Evolutionary conservation across 2,888 invertebrate genomes (phyloP).

Genomic region (Nebria brevicollis): DNA sequence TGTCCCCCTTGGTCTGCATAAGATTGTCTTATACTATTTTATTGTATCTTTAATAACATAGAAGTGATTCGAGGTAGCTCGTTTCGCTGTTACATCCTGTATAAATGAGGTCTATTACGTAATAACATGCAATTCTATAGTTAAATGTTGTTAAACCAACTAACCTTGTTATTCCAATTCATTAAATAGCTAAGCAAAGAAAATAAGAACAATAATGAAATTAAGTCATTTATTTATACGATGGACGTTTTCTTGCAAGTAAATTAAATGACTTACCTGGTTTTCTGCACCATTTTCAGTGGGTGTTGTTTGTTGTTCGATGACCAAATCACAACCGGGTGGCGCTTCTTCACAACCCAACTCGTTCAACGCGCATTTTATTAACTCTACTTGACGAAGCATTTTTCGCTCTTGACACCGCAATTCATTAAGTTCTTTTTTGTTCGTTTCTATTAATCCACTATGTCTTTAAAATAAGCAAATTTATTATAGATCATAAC

Average conservation of each 20-base stretch:
- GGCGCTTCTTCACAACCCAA: slow-evolving; percentile 89
- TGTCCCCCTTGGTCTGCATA: too few relatives aligned
- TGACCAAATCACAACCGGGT: slow-evolving; percentile 80
- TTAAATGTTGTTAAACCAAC: background rate
- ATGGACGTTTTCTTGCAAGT: background rate
- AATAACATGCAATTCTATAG: background rate
- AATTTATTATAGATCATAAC: background rate
- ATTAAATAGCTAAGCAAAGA: too few relatives aligned
- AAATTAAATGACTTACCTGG: slow-evolving; percentile 20
- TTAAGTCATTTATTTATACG: too few relatives aligned
- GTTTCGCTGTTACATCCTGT: too few relatives aligned
- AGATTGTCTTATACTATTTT: too few relatives aligned
- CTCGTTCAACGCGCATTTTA: slow-evolving; percentile 85
- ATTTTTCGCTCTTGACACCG: slow-evolving; percentile 86
- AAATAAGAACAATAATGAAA: too few relatives aligned
- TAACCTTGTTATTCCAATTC: too few relatives aligned
- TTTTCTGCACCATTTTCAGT: slow-evolving; percentile 33
- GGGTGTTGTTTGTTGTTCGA: slow-evolving; percentile 63
- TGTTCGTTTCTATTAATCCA: slow-evolving; percentile 52
- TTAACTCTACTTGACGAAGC: slow-evolving; percentile 83
- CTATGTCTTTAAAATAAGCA: slow-evolving; percentile 8
- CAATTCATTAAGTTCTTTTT: slow-evolving; percentile 80
- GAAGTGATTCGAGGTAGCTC: too few relatives aligned
- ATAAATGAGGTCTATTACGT: too few relatives aligned
- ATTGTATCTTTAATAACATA: too few relatives aligned